Base-by-base conservation (phyloP, 2,888 invertebrate genomes). In the Busseola fusca region DNA sequence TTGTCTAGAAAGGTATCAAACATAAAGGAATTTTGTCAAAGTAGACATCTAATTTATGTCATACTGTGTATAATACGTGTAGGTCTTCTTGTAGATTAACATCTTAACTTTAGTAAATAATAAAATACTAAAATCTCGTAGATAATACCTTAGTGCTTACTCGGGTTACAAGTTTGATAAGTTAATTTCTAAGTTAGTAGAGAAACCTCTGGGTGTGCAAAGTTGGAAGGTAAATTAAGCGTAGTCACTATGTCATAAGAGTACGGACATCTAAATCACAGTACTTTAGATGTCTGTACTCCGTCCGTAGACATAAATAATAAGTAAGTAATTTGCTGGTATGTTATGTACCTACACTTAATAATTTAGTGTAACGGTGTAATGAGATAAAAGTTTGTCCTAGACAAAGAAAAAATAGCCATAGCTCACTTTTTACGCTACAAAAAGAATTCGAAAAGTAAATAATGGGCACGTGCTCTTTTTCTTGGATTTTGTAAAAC, bases 131-230 rank as follows among this genome's bases (percentile, higher is more conserved):
- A 45, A 27, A 40, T 16, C 25, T 54, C 34, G 34, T 57, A 62
- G 1, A 25, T 25, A 50, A 69, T 40, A 69, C 40, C 40, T 30
- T 3, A 50, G 48, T 14, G 12, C 18, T 21, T 10, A 50, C 25
- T 76, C 21, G 25, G 16, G 45, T 54, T 68, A 37, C 50, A 52
- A 45, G 59, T 76, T 76, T 52, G 45, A 52, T 54, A 68, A 52
- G 45, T 73, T 37, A 59, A 52, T 52, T 75, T 34, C 48, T 37
- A 45, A 59, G 50, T 37, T 25, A 27, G 21, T 40, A 54, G 45
- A 45, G 27, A 27, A 40, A 27, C 50, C n/a, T 37, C 37, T 40
- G 21, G 14, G n/a, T 27, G 30, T 16, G 18, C 30, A n/a, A 74
- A 74, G 42, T 74, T 71, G 25, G 34, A 52, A 52, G 27, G 7